Conservation (phyloP, 2,797 vertebrate species). For the Xenopus petersii region DNA sequence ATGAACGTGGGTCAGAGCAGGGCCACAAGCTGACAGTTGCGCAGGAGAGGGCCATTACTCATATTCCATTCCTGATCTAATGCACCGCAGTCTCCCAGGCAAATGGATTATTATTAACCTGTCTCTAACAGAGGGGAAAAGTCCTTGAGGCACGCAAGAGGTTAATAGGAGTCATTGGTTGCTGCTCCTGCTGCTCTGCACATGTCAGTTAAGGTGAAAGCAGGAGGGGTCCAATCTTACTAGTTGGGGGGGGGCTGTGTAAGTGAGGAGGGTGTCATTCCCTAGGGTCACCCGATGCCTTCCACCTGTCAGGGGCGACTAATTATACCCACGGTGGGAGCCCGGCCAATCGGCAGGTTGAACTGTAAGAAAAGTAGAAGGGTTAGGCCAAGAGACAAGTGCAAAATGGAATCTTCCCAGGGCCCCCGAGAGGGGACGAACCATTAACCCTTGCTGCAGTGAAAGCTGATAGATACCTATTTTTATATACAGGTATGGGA, state of each 20-base stretch:
- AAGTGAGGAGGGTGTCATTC: conserved; percentile 70
- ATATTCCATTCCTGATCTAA: too few species aligned
- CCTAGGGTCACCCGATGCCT: conserved; percentile 75
- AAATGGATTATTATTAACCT: too few species aligned
- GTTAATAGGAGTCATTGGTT: too few species aligned
- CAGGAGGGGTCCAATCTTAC: background rate
- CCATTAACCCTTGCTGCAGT: background rate
- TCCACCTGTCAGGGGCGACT: conserved; percentile 82
- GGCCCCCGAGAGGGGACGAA: background rate
- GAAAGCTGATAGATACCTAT: too few species aligned
- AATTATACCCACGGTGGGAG: conserved; percentile 76
- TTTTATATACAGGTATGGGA: background rate
- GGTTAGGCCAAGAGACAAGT: background rate
- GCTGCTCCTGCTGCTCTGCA: background rate
- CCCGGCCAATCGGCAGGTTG: conserved; percentile 58
- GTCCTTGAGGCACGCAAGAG: too few species aligned
- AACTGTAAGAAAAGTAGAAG: conserved; percentile 60
- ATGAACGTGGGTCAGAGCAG: too few species aligned
- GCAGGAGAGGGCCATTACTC: too few species aligned
- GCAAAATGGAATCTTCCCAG: background rate
- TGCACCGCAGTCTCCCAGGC: too few species aligned
- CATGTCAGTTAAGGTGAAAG: conserved; percentile 55
- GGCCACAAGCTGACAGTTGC: too few species aligned
- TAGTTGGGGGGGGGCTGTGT: conserved; percentile 28
- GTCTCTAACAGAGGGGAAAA: too few species aligned